Percentiles rank a stretch among this genome's conserved stretches.
phyloP scores from a whole-genome alignment of 2,113 vertebrate genomes.

The Aegypius monachus region DNA sequence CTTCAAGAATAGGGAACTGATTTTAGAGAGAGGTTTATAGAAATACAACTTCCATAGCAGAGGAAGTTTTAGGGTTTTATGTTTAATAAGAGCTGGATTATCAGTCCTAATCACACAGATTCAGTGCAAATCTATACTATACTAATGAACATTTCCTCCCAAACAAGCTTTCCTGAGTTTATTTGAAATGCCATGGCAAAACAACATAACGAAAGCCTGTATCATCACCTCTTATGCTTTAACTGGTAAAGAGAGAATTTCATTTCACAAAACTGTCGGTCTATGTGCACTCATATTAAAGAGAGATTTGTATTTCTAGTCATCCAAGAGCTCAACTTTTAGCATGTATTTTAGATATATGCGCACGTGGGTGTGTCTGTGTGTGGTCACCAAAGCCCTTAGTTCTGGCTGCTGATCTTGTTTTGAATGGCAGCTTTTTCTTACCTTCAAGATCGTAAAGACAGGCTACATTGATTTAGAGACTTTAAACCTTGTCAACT shows the following conservation, averaged over 20 bases:
- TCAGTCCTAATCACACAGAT: not conserved
- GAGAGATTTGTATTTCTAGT: not conserved
- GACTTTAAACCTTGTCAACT: not conserved
- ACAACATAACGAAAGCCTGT: rapidly evolving
- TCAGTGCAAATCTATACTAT: not conserved
- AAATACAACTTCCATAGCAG: not conserved
- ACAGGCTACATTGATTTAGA: not conserved
- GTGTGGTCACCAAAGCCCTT: not conserved
- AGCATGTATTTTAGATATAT: not conserved
- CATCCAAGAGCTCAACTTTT: not conserved
- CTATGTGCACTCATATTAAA: not conserved
- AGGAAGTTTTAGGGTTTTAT: not conserved
- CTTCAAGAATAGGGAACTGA: not conserved
- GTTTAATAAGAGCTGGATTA: not conserved
- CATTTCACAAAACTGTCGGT: not conserved
- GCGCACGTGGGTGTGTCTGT: rapidly evolving
- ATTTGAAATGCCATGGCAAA: not conserved
- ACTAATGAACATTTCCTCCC: not conserved
- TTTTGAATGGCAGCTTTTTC: not conserved
- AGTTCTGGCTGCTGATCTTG: not conserved
- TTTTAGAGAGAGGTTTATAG: not conserved
- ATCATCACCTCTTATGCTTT: not conserved
- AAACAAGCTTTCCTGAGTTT: not conserved
- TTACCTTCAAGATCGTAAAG: not conserved
- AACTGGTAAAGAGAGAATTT: not conserved